These are phyloP conservation scores for Chloropsis hardwickii DNA, from an alignment of 2,113 vertebrate species.

Conservation along the genomic window DNA sequence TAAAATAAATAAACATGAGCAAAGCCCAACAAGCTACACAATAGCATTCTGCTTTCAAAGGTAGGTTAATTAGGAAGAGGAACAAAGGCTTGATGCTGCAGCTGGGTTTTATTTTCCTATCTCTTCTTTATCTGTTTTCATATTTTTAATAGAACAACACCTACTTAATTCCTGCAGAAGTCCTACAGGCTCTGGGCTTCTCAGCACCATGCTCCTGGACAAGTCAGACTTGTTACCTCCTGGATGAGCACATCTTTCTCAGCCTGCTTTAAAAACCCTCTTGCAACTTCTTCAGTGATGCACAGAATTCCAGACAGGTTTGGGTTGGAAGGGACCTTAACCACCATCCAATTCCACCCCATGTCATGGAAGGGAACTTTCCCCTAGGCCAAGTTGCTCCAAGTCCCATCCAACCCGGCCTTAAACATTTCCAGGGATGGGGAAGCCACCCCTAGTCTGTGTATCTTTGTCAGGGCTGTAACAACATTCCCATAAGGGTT, in stretches of 20 bases:
- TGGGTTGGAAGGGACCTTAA: background rate
- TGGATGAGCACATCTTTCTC: background rate
- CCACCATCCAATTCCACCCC: background rate
- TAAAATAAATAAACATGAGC: background rate
- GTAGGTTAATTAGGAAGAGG: background rate
- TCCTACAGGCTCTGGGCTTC: background rate
- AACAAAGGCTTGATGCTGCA: background rate
- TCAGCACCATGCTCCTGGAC: background rate
- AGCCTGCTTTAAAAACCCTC: background rate
- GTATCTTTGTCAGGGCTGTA: background rate
- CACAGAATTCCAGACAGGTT: background rate
- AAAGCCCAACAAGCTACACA: background rate
- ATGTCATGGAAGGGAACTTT: background rate
- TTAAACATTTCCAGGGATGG: background rate
- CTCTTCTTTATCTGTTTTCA: background rate
- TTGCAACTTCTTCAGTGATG: background rate
- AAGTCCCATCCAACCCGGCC: background rate
- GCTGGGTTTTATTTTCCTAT: background rate
- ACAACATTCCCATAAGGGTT: background rate
- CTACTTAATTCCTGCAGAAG: background rate
- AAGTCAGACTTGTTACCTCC: background rate
- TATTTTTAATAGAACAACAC: background rate
- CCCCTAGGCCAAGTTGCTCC: background rate
- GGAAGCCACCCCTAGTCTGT: background rate
- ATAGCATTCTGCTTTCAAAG: background rate